These are phyloP conservation scores for Rhadina sibilatrix DNA, from an alignment of 2,113 vertebrate species.

Conservation along the genomic window DNA sequence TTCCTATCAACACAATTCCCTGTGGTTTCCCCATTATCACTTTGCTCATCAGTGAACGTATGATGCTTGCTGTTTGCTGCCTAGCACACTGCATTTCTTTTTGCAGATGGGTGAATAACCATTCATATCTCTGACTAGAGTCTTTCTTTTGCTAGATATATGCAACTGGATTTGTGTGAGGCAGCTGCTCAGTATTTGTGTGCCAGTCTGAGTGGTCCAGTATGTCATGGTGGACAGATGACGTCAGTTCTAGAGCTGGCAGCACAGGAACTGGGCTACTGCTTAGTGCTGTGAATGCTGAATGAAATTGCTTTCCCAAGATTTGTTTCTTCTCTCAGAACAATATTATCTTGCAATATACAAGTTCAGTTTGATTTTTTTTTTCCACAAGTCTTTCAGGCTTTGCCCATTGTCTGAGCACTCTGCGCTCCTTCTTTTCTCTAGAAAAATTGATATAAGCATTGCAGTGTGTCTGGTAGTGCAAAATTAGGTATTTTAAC, in stretches of 20 bases:
- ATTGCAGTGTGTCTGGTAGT: neutral
- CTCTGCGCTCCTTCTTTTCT: neutral
- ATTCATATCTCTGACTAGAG: slow-evolving; percentile 34
- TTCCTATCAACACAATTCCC: slow-evolving; percentile 7
- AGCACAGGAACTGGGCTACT: neutral
- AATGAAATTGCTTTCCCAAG: slow-evolving; percentile 35
- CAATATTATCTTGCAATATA: neutral
- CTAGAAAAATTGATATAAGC: neutral
- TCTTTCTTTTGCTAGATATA: slow-evolving; percentile 10
- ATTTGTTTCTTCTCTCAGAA: neutral
- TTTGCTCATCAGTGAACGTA: neutral
- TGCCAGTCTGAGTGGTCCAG: neutral
- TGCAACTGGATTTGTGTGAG: neutral
- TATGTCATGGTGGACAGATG: neutral
- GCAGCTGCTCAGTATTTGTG: slow-evolving; percentile 30
- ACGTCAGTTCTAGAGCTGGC: neutral
- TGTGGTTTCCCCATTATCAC: neutral
- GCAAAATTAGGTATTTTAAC: neutral
- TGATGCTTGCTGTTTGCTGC: slow-evolving; percentile 2
- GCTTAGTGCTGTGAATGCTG: neutral
- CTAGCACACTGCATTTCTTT: neutral
- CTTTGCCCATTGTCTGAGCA: neutral
- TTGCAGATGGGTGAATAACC: slow-evolving; percentile 25
- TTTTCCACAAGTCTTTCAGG: neutral
- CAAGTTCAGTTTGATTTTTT: neutral